phyloP scores from a whole-genome alignment of 2,888 invertebrate species.

The Fragum sueziense region DNA sequence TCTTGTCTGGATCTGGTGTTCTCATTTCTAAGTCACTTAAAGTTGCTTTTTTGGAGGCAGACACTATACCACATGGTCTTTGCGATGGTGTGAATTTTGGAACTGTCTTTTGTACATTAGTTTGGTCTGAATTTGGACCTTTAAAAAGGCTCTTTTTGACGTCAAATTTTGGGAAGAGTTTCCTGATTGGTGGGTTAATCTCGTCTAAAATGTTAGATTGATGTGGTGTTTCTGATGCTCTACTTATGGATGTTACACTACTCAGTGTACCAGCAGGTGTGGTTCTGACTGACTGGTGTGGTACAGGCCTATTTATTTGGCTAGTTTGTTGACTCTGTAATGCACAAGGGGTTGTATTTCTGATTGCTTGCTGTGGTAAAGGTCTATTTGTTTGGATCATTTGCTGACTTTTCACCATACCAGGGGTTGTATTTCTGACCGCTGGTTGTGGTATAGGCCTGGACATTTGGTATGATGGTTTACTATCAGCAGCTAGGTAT shows the following conservation, averaged over 20 bases:
- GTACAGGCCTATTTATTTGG: neutral
- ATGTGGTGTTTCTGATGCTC: neutral
- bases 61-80: neutral
- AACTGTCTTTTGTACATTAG: neutral
- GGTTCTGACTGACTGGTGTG: too few relatives aligned
- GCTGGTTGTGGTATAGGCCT: neutral
- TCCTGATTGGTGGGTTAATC: constrained; percentile 20
- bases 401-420: too few relatives aligned
- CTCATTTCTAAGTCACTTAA: neutral
- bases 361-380: too few relatives aligned
- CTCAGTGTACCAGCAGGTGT: too few relatives aligned
- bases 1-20: neutral
- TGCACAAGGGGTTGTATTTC: too few relatives aligned
- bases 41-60: neutral
- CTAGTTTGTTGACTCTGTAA: too few relatives aligned
- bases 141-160: constrained; percentile 25
- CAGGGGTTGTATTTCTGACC: too few relatives aligned
- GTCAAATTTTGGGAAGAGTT: constrained; percentile 48
- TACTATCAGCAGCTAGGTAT: neutral
- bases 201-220: neutral
- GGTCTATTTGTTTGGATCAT: too few relatives aligned
- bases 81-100: constrained; percentile 11
- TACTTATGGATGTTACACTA: neutral
- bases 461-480: neutral
- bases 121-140: neutral